Conservation (phyloP, 2,113 vertebrate genomes). For the Pantherophis guttatus region DNA sequence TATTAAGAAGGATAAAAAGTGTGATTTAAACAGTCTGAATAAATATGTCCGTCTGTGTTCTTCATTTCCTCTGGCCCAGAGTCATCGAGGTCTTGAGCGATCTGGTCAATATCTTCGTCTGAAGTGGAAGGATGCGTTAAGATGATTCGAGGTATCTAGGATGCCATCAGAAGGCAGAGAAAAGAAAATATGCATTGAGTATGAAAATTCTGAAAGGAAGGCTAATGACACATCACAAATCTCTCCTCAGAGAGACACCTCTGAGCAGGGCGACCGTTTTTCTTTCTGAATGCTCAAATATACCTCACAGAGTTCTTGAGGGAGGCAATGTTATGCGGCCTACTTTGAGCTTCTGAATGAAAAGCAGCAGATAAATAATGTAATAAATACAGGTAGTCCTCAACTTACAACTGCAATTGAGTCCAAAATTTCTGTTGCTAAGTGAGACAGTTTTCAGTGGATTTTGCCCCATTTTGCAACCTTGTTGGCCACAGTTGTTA, state of each 20-base stretch:
- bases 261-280: neutral
- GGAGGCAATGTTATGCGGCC: neutral
- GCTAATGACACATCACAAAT: neutral
- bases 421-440: too few relatives aligned
- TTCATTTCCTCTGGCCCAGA: conserved; percentile 52
- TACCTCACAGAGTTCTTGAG: neutral
- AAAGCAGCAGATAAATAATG: neutral
- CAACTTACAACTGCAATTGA: neutral
- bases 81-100: conserved; percentile 65
- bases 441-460: too few relatives aligned
- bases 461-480: neutral
- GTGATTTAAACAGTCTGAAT: conserved; percentile 64
- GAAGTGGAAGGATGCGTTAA: conserved; percentile 83
- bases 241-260: neutral
- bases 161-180: conserved; percentile 25
- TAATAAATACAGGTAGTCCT: neutral
- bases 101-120: conserved; percentile 76
- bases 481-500: neutral
- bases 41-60: conserved; percentile 29
- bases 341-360: neutral
- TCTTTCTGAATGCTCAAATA: neutral
- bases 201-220: neutral
- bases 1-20: conserved; percentile 71
- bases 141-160: conserved; percentile 82
- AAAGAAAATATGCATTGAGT: conserved; percentile 28